Percentiles rank a stretch among this genome's conserved stretches.
These are phyloP conservation scores for Macaria notata DNA, from an alignment of 2,888 invertebrate genomes.

Conservation along the genomic window DNA sequence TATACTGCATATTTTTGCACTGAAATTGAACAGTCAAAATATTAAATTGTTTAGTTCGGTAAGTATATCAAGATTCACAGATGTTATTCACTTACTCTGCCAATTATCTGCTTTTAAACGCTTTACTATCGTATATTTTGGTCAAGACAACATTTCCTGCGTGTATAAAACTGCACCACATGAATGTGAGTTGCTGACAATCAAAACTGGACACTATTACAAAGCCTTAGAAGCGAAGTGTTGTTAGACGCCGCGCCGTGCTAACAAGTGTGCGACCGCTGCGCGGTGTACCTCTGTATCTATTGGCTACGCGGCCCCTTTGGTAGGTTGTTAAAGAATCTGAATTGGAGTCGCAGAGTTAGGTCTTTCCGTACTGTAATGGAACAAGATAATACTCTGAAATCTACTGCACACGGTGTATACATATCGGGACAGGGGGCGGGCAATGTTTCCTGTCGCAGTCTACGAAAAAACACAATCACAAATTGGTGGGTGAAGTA, in stretches of 20 bases:
- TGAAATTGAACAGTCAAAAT: too few species aligned
- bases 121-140: too few species aligned
- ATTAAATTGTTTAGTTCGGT: too few species aligned
- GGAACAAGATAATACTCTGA: constrained; percentile 76
- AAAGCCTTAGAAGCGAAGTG: constrained; percentile 76
- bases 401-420: constrained; percentile 46
- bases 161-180: constrained; percentile 64
- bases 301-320: constrained; percentile 94
- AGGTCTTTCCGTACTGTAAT: constrained; percentile 96
- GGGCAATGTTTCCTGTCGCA: constrained; percentile 32
- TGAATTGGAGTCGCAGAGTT: constrained; percentile 96
- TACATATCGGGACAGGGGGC: constrained; percentile 33
- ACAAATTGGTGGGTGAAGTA: not conserved
- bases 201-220: constrained; percentile 59
- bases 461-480: not conserved
- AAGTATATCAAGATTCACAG: too few species aligned
- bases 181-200: constrained; percentile 58
- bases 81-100: too few species aligned
- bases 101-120: too few species aligned
- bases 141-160: too few species aligned
- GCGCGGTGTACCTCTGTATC: constrained; percentile 68
- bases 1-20: too few species aligned
- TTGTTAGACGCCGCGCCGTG: constrained; percentile 69
- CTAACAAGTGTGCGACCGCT: constrained; percentile 58
- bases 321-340: constrained; percentile 96